Conservation (phyloP, 2,113 vertebrate genomes). For the rat (Rattus norvegicus) region DNA sequence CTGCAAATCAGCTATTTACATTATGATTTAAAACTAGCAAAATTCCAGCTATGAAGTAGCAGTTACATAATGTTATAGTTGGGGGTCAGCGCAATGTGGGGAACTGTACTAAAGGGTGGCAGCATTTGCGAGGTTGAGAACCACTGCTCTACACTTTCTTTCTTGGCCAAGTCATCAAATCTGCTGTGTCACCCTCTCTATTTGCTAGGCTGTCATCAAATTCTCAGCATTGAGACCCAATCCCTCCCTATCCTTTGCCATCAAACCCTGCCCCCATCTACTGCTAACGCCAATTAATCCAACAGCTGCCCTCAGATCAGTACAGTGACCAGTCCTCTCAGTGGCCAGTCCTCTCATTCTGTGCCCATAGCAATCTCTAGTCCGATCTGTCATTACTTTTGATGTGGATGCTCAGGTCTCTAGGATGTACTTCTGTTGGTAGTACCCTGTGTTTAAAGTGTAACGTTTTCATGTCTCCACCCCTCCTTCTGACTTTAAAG, state of each 20-base stretch:
- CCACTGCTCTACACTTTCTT: background rate
- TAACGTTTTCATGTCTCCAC: background rate
- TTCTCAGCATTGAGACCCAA: background rate
- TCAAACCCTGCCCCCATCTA: background rate
- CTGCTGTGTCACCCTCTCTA: background rate
- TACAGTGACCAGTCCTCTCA: background rate
- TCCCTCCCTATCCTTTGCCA: background rate
- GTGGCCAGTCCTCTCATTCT: background rate
- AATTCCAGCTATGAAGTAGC: background rate
- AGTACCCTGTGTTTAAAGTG: background rate
- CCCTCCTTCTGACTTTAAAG: background rate
- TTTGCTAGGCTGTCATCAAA: background rate
- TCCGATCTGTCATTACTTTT: background rate
- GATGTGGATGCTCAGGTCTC: background rate
- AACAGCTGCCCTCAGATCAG: background rate
- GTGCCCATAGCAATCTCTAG: background rate
- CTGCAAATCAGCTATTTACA: background rate
- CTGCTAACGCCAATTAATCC: background rate
- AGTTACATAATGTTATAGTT: background rate
- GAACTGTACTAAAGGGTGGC: background rate
- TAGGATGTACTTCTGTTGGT: background rate
- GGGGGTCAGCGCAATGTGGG: background rate
- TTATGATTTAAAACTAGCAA: background rate
- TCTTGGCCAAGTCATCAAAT: background rate
- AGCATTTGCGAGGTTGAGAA: background rate